These are phyloP conservation scores for Percina caprodes DNA, from an alignment of 2,113 vertebrate species.

Conservation along the genomic window DNA sequence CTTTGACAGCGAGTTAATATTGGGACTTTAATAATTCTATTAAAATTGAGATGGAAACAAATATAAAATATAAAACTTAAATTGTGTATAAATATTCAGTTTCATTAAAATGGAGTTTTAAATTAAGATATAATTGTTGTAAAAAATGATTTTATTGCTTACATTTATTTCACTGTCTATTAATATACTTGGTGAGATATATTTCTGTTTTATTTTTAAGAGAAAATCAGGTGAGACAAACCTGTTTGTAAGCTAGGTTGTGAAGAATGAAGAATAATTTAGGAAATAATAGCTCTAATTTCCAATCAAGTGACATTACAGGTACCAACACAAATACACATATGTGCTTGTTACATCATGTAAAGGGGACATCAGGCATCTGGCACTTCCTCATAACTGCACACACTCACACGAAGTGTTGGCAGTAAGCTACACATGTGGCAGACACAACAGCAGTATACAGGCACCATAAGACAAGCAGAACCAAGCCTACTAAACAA, in stretches of 20 bases:
- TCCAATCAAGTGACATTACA: neutral
- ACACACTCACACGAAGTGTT: neutral
- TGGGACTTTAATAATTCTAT: neutral
- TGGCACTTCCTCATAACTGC: neutral
- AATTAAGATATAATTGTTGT: too few relatives aligned
- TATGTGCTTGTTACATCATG: neutral
- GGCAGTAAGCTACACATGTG: neutral
- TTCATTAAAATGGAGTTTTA: too few relatives aligned
- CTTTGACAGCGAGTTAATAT: neutral
- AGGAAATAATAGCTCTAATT: neutral
- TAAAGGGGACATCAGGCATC: neutral
- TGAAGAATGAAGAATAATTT: too few relatives aligned
- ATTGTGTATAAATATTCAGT: too few relatives aligned
- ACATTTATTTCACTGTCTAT: too few relatives aligned
- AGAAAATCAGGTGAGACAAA: neutral
- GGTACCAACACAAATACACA: neutral
- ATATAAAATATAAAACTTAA: too few relatives aligned
- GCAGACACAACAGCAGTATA: neutral
- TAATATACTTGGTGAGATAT: too few relatives aligned
- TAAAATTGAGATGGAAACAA: too few relatives aligned
- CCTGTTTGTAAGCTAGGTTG: neutral
- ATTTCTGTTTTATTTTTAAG: too few relatives aligned
- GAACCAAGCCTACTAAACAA: neutral
- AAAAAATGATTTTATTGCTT: too few relatives aligned
- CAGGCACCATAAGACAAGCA: too few relatives aligned